Percentiles rank a stretch among this genome's conserved stretches.
Evolutionary conservation across 2,797 vertebrate genomes (phyloP).

Genomic region (Paratrypauchen microcephalus): DNA sequence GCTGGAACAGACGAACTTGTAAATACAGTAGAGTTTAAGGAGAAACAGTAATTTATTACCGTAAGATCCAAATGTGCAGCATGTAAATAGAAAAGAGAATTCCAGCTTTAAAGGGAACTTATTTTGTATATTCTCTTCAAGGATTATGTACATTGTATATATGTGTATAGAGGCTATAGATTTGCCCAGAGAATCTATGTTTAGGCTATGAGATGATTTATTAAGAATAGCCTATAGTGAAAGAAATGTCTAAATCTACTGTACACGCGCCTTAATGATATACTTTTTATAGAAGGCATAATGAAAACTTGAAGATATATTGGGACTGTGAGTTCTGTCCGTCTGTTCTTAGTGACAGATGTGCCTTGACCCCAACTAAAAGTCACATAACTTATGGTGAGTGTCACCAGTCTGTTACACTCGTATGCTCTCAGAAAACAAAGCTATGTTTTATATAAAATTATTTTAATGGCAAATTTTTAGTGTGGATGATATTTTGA

Average conservation of each 20-base stretch:
- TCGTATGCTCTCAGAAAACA: not conserved
- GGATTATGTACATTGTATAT: constrained; percentile 84
- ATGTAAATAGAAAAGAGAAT: constrained; percentile 68
- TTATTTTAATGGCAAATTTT: constrained; percentile 7
- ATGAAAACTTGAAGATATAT: constrained; percentile 84
- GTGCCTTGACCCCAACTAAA: not conserved
- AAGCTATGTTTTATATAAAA: constrained; percentile 8
- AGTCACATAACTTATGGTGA: constrained; percentile 2
- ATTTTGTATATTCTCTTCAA: constrained; percentile 70
- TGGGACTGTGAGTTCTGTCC: constrained; percentile 73
- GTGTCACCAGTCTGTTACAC: constrained; percentile 11
- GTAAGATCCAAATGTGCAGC: constrained; percentile 69
- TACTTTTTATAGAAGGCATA: constrained; percentile 90
- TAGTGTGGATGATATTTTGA: constrained; percentile 2
- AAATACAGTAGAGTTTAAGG: constrained; percentile 89
- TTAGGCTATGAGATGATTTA: constrained; percentile 89
- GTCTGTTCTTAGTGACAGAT: constrained; percentile 5
- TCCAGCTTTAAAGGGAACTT: constrained; percentile 84
- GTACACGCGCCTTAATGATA: constrained; percentile 91
- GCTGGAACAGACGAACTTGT: constrained; percentile 87
- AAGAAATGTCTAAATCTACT: constrained; percentile 88
- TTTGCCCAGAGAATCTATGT: constrained; percentile 81
- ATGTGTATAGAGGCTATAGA: constrained; percentile 85
- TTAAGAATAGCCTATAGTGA: constrained; percentile 81
- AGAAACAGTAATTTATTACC: constrained; percentile 93